Base-by-base conservation (phyloP, 2,797 vertebrate species). In the Enteromius treurensis region DNA sequence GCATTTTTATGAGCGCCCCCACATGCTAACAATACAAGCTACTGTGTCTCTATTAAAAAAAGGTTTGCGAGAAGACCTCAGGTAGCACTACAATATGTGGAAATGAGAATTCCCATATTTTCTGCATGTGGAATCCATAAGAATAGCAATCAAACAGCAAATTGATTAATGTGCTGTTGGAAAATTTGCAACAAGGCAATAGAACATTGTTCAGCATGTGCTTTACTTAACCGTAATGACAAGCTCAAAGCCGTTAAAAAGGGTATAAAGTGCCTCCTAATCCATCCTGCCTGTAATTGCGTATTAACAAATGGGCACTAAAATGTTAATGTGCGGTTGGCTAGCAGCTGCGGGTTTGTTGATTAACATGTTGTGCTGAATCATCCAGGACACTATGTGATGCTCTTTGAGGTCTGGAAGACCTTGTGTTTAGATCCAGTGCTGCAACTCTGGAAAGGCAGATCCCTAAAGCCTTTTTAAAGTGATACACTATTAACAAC, bases 241-340 rank as follows among this genome's bases (percentile, higher is more conserved):
- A 81, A 49, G 75, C 78, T 73, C 80, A 86, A 47, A 82, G 67
- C 75, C 73, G 80, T 82, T 88, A 86, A 84, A 87, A 83, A 65
- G 77, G 53, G 76, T 82, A 76, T 86, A 88, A 88, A 88, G 82
- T 75, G 62, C 79, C 67, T 83, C 55, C 87, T 85, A 89, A 88
- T 90, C 83, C 86, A 85, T 88, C 75, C 81, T 71, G 67, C 49
- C 77, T 47, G 74, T 85, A 87, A 88, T 88, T 86, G 78, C 76
- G 73, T 87, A 90, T 87, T 89, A 89, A 89, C 87, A 87, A 87
- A 91, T 88, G 84, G 84, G 47, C 83, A 83, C 68, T 87, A 76
- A 88, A 87, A 90, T 87, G 71, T 83, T 85, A 78, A 86, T 81
- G 86, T 81, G 75, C 53, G 42, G 76, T 87, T 88, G 81, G 81